Conservation (phyloP, 2,888 invertebrate species). For the Kuschelorhynchus macadamiae region DNA sequence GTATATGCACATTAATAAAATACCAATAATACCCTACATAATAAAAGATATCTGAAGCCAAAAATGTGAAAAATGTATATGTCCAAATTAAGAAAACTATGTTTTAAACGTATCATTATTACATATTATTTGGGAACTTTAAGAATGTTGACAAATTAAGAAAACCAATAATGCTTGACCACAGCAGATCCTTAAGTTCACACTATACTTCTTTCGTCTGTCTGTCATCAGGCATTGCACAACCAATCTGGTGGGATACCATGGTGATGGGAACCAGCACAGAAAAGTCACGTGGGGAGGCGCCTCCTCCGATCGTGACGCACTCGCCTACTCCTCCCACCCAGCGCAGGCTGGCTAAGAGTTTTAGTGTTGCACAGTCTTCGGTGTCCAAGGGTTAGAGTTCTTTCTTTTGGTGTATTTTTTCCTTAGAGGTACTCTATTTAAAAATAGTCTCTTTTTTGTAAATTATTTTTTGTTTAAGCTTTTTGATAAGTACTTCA, state of each 20-base stretch:
- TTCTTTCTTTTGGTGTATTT: slow-evolving; percentile 11
- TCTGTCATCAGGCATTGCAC: slow-evolving; percentile 67
- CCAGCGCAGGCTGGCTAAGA: slow-evolving; percentile 90
- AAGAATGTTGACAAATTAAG: no score
- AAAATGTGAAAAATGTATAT: no score
- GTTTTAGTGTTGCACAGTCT: slow-evolving; percentile 89
- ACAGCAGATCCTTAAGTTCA: background rate
- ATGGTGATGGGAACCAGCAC: slow-evolving; percentile 66
- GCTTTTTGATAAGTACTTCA: no score
- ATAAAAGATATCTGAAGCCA: no score
- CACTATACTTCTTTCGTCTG: slow-evolving; percentile 46
- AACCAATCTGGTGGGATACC: slow-evolving; percentile 70
- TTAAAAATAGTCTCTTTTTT: background rate
- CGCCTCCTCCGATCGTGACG: slow-evolving; percentile 57
- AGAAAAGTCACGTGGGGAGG: slow-evolving; percentile 67
- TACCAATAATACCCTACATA: no score
- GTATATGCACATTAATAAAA: no score
- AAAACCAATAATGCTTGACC: no score
- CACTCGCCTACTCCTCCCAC: slow-evolving; percentile 87
- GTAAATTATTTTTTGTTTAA: no score
- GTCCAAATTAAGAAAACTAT: no score
- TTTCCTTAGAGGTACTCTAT: background rate
- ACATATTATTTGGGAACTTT: no score
- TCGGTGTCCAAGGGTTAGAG: slow-evolving; percentile 75
- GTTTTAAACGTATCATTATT: no score